Base-by-base conservation (phyloP, 2,888 invertebrate species). In the Athrips mouffetella region DNA sequence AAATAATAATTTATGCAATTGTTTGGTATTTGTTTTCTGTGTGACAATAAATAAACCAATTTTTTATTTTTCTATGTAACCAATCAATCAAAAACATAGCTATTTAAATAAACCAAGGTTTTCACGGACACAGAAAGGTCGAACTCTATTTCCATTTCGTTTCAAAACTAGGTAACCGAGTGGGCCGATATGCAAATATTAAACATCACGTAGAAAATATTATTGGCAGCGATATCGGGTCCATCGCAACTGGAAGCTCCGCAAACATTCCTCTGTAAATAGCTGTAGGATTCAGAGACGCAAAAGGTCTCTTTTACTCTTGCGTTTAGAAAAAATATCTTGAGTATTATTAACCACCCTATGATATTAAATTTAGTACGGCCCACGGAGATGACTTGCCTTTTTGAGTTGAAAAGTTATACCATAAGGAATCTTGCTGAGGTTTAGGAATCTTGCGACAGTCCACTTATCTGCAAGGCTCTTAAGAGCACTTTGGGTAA, bases 231-330 rank as follows among this genome's bases (percentile, higher is more conserved):
- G 39, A 21, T 45, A 42, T 33, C 46, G 42, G 35, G 46, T 42
- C 50, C 46, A 47, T 47, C 37, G 47, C 42, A 33, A 23, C 46
- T 15, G 13, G 20, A 16, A 30, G 29, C 52, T 59, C 55, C 51
- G 55, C 52, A 59, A 63, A 60, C 69, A 65, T 70, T 66, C 65
- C 63, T 65, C 53, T 58, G 58, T 58, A 67, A 73, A 76, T 64
- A 70, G 53, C 57, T 59, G 51, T 60, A 67, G 65, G 71, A 68
- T 59, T 56, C 62, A 59, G 55, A 70, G 67, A 74, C 73, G 64
- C 82, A 61, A 77, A 8, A 48, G 81, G 83, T 80, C 57, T 73
- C 76, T 76, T 80, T 73, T 67, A 63, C 66, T 72, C 71, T 70
- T 67, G 66, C 70, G 59, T 60, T 53, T 61, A 66, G 62, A 59